Percentiles rank a stretch among this genome's conserved stretches.
Conservation (phyloP, 1,140 invertebrate genomes). For the Leucophenga varia region DNA sequence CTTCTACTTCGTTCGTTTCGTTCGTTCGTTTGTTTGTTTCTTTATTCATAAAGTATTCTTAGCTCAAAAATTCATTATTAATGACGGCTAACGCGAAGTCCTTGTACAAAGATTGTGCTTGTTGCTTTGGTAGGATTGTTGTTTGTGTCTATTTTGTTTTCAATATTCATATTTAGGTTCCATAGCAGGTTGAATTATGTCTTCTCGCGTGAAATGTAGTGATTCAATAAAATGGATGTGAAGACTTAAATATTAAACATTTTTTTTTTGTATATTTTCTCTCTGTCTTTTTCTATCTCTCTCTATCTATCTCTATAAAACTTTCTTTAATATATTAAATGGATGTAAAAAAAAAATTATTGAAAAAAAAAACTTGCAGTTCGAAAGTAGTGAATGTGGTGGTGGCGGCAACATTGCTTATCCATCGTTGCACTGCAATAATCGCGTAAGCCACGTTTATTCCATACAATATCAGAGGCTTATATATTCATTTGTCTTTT, state of each 20-base stretch:
- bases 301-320: constrained; percentile 16
- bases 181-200: too few relatives aligned
- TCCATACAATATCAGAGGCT: background rate
- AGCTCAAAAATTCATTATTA: constrained; percentile 17
- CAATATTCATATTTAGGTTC: too few relatives aligned
- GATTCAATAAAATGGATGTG: too few relatives aligned
- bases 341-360: too few relatives aligned
- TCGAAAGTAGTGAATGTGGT: constrained; percentile 52
- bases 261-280: constrained; percentile 21
- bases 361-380: constrained; percentile 28
- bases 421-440: constrained; percentile 54
- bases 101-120: constrained; percentile 14
- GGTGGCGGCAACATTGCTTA: constrained; percentile 43
- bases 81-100: constrained; percentile 22
- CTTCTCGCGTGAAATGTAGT: too few relatives aligned
- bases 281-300: constrained; percentile 26
- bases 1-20: background rate
- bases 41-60: constrained; percentile 12
- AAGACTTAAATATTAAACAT: constrained; percentile 3
- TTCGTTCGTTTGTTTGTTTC: constrained; percentile 7
- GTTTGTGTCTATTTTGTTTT: too few relatives aligned
- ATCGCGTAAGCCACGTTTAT: constrained; percentile 39
- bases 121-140: too few relatives aligned
- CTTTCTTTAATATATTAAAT: too few relatives aligned
- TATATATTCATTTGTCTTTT: constrained; percentile 3